phyloP scores from a whole-genome alignment of 2,888 invertebrate genomes.

The Drosophila picticornis region DNA sequence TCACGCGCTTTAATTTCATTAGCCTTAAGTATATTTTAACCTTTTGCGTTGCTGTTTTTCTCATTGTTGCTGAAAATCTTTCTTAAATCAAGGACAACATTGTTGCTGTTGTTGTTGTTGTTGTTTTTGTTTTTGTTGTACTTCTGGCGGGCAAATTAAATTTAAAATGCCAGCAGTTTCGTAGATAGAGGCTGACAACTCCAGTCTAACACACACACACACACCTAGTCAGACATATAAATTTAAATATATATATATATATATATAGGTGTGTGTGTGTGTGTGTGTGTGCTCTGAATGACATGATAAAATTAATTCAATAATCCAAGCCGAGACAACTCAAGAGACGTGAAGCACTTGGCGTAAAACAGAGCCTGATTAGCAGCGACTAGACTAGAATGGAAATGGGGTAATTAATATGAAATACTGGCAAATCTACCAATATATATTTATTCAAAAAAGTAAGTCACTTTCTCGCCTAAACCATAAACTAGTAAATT shows the following conservation, averaged over 20 bases:
- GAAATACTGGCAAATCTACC: not conserved
- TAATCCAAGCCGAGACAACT: constrained; percentile 24
- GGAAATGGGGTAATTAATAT: not conserved
- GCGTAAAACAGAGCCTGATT: not conserved
- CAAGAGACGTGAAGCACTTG: constrained; percentile 2
- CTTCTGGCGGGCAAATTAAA: constrained; percentile 59
- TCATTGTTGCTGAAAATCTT: constrained; percentile 20
- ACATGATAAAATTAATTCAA: constrained; percentile 53
- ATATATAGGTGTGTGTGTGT: constrained; percentile 6
- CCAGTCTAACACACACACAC: not conserved
- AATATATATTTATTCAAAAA: not conserved
- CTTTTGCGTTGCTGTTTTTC: constrained; percentile 28
- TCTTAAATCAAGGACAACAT: constrained; percentile 18
- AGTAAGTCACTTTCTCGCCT: not conserved
- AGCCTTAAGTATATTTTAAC: constrained; percentile 57
- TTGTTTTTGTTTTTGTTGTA: constrained; percentile 7
- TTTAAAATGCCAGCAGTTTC: constrained; percentile 60
- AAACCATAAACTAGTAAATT: not conserved
- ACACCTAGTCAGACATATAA: constrained; percentile 9
- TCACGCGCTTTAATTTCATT: constrained; percentile 73
- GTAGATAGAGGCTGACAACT: constrained; percentile 39
- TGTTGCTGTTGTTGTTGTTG: constrained; percentile 2
- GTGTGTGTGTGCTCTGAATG: constrained; percentile 18
- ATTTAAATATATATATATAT: not conserved
- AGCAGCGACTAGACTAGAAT: not conserved